These are phyloP conservation scores for Zaprionus obscuricornis DNA, from an alignment of 2,888 invertebrate species.

Conservation along the genomic window DNA sequence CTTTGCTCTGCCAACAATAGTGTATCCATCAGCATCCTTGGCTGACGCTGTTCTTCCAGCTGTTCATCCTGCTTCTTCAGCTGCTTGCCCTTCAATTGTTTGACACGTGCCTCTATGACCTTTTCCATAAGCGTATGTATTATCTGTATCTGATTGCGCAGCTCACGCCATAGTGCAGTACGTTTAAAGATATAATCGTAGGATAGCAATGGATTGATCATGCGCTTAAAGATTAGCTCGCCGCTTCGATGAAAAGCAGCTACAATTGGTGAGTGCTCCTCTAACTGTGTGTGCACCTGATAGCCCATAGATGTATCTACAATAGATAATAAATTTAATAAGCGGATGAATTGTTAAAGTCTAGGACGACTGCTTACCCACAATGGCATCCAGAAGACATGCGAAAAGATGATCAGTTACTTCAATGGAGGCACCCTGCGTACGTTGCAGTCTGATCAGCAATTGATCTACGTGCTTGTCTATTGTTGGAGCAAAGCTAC, in stretches of 20 bases:
- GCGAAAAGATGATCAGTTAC: slow-evolving; percentile 86
- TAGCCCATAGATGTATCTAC: slow-evolving; percentile 94
- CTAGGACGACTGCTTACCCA: too few relatives aligned
- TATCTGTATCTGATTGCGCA: slow-evolving; percentile 55
- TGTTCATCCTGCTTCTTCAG: slow-evolving; percentile 49
- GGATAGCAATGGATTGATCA: slow-evolving; percentile 80
- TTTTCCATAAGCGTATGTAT: slow-evolving; percentile 75
- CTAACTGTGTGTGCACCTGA: slow-evolving; percentile 67
- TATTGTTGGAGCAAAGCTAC: slow-evolving; percentile 88
- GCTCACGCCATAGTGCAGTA: slow-evolving; percentile 60
- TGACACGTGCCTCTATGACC: slow-evolving; percentile 68
- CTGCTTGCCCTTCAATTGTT: slow-evolving; percentile 12
- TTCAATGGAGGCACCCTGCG: slow-evolving; percentile 48
- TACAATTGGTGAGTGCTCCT: slow-evolving; percentile 87
- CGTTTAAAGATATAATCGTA: slow-evolving; percentile 75
- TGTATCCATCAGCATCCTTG: slow-evolving; percentile 85
- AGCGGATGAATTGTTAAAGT: too few relatives aligned
- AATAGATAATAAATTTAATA: background rate
- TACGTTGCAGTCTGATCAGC: slow-evolving; percentile 80
- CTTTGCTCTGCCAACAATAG: slow-evolving; percentile 85
- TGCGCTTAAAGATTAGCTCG: slow-evolving; percentile 77
- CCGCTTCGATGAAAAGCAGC: slow-evolving; percentile 86
- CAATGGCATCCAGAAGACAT: slow-evolving; percentile 86
- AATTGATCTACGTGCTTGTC: slow-evolving; percentile 86
- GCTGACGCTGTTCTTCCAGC: background rate